These are phyloP conservation scores for Paramuricea clavata DNA, from an alignment of 92 coral and sea anemone genomes.

Conservation along the genomic window DNA sequence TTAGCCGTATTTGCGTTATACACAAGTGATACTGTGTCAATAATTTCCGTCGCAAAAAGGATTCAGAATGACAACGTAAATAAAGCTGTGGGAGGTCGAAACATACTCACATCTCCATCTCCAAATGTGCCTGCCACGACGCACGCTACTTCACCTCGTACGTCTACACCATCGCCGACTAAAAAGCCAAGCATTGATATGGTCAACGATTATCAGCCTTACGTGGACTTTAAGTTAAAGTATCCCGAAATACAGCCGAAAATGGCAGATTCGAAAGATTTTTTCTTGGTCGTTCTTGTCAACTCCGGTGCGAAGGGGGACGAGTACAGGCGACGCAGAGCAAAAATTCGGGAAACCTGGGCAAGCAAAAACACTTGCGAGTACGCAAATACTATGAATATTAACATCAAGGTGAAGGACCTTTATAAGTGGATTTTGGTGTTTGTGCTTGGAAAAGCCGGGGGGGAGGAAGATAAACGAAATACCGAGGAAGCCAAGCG, in stretches of 20 bases:
- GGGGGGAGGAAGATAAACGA: slow-evolving; percentile 20
- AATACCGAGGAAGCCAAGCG: slow-evolving; percentile 48
- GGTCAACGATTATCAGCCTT: slow-evolving; percentile 33
- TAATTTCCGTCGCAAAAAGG: no score
- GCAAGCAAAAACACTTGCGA: slow-evolving; percentile 41
- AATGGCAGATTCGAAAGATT: background rate
- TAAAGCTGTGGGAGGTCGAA: no score
- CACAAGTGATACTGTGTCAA: no score
- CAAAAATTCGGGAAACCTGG: slow-evolving; percentile 60
- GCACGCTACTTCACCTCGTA: no score
- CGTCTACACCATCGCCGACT: background rate
- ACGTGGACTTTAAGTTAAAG: background rate
- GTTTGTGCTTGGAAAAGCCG: slow-evolving; percentile 55
- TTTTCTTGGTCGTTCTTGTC: slow-evolving; percentile 45
- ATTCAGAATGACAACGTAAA: no score
- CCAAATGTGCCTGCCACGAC: no score
- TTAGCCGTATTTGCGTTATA: no score
- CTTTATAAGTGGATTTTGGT: slow-evolving; percentile 51
- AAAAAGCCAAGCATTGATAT: background rate
- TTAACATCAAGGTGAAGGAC: background rate
- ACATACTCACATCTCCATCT: no score
- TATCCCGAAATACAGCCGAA: slow-evolving; percentile 58
- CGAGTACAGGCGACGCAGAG: slow-evolving; percentile 32
- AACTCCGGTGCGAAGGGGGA: slow-evolving; percentile 56
- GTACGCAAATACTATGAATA: background rate